Base-by-base conservation (phyloP, 1,140 invertebrate species). In the Leptinotarsa defecta region DNA sequence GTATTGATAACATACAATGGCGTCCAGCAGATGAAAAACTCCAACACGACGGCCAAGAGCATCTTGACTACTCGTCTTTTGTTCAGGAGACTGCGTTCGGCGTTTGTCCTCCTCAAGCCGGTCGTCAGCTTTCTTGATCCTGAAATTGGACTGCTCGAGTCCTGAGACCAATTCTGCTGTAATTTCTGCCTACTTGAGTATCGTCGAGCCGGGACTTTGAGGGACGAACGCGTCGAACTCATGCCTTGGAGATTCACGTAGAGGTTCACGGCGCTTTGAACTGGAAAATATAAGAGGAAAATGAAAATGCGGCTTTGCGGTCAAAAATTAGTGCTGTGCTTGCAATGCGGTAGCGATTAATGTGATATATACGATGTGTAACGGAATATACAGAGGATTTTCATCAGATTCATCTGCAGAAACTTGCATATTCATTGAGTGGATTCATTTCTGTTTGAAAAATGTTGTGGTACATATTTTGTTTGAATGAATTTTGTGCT, bases 1-100 rank as follows among this genome's bases (percentile, higher is more conserved):
- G 91, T 91, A 81, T 92, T 92, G 34, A 93, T 86, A 22, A 90
- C 86, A 80, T 92, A 93, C 0, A 93, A 83, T 0, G 93, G 93
- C 11, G 92, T 92, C 92, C 92, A 94, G 82, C 92, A 94, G 48
- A 93, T 87, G 84, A 94, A 94, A 84, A 93, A 94, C 79, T 93
- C 91, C 11, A 92, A 80, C 13, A 94, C 92, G 3, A 94, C 88
- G 3, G 92, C 91, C 78, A 91, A 94, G 78, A 85, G 68, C 83
- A 84, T 84, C 81, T 88, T 86, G 76, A 85, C 85, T 79, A 87
- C 82, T 82, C 86, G 87, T 86, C 81, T 83, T 78, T 85, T 88
- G 76, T 87, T 88, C 76, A 85, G 83, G 72, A 88, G 74, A 75
- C 85, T 88, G 71, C 87, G 84, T 77, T 83, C 86, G 61, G 86